Evolutionary conservation across 2,113 vertebrate species (phyloP).

Genomic region (Marcusenius ussheri): DNA sequence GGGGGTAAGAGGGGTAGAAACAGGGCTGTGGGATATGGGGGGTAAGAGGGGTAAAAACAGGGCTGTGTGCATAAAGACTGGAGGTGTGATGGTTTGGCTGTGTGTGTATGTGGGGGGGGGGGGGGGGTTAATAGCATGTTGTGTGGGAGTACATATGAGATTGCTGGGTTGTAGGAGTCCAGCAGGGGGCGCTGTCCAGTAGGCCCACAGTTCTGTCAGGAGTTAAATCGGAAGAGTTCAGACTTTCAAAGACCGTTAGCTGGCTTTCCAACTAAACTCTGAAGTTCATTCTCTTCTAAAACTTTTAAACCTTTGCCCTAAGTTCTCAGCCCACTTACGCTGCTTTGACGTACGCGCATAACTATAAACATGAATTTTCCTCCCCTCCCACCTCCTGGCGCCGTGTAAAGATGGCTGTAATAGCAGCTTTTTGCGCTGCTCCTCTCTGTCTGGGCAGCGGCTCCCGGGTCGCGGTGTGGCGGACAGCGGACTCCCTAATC

Average conservation of each 20-base stretch:
- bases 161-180: not conserved
- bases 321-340: not conserved
- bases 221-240: not conserved
- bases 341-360: not conserved
- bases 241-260: not conserved
- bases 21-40: not conserved
- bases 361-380: not conserved
- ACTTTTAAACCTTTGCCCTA: not conserved
- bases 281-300: not conserved
- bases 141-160: not conserved
- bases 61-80: not conserved
- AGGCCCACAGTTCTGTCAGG: not conserved
- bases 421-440: not conserved
- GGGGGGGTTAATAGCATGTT: not conserved
- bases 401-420: not conserved
- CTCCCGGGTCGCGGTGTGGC: not conserved
- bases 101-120: not conserved
- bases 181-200: not conserved
- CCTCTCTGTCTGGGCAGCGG: not conserved
- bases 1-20: not conserved
- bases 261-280: not conserved
- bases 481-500: not conserved
- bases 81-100: not conserved
- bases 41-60: too few relatives aligned
- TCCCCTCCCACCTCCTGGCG: not conserved